Evolutionary conservation across 2,797 vertebrate genomes (phyloP), one percentile per base, ranked within the genome.

Genomic region (Tokudaia muenninki): DNA sequence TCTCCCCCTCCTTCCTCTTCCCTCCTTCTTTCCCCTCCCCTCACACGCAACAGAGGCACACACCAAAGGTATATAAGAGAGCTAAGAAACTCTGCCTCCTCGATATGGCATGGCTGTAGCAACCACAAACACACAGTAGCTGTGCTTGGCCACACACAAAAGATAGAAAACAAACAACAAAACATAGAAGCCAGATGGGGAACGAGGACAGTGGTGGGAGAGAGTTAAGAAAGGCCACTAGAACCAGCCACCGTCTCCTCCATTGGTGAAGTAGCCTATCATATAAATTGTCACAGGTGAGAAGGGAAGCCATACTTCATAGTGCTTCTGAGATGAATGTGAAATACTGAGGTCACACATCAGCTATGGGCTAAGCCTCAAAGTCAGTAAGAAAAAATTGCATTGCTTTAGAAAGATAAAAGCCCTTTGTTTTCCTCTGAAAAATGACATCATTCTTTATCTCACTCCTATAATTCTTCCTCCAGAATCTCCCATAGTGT

Each of bases 1-100:
- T 1, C 8, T 10, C 9, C 19, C 3, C 19, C 21, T 3, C 8
- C 17, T 9, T 4, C 34, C 67, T 16, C 1, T 6, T 10, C 19
- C n/a, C 17, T 21, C 41, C 74, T 77, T 37, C 41, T 41, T 47
- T 26, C 41, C 41, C 26, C 13, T 50, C 44, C 47, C 21, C n/a
- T 2, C 41, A 14, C 74, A 47, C 41, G 29, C 24, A 50, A 50
- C 75, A 78, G 24, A 78, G 44, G 13, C 44, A 50, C 10, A 57
- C 34, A 37, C 8, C 1, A 0, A 81, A 57, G 21, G 29, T 37
- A 37, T 59, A 1, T 37, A 59, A 57, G 79, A 81, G 52, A n/a
- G 11, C 52, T 80, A 37, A 37, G 34, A 16, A 57, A 37, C 21
- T 81, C 34, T 81, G 79, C 10, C 52, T 59, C 31, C 34, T 26